Evolutionary conservation across 2,888 invertebrate species (phyloP), one percentile per base, ranked within the genome.

Genomic region (Ophonus ardosiacus): DNA sequence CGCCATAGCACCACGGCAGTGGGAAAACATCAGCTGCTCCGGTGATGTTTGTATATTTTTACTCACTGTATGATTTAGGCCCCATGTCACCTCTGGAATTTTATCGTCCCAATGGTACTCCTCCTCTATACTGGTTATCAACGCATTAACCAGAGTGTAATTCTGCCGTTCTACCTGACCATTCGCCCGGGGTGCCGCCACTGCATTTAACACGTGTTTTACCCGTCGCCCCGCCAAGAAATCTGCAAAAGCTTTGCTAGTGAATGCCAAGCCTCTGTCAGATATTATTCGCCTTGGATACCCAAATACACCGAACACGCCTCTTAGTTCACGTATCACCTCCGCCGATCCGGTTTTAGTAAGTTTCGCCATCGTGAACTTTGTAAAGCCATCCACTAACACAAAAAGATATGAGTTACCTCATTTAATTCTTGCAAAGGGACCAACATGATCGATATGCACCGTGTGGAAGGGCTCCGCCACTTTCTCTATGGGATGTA

Each of bases 51-150:
- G 85, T 3, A 86, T 88, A 43, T 87, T 88, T 81, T 86, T 87
- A 59, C 88, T 88, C 0, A 86, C 21, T 0, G 87, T 88, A 80
- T 89, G 88, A 89, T 90, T 7, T n/a, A 89, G 81, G 1, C 87
- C 89, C 86, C 88, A 89, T n/a, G 89, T 87, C n/a, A n/a, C n/a
- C n/a, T n/a, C n/a, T n/a, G n/a, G n/a, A n/a, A n/a, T n/a, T n/a
- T n/a, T n/a, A n/a, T n/a, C n/a, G n/a, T n/a, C n/a, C n/a, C n/a
- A n/a, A n/a, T n/a, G n/a, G n/a, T n/a, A n/a, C n/a, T n/a, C n/a
- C n/a, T n/a, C n/a, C n/a, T n/a, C n/a, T n/a, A n/a, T n/a, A n/a
- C n/a, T n/a, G n/a, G n/a, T n/a, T n/a, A n/a, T n/a, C n/a, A n/a
- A n/a, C n/a, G n/a, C n/a, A n/a, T n/a, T n/a, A n/a, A n/a, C n/a